phyloP scores from a whole-genome alignment of 2,797 vertebrate genomes.

The Lepus oiostolus region DNA sequence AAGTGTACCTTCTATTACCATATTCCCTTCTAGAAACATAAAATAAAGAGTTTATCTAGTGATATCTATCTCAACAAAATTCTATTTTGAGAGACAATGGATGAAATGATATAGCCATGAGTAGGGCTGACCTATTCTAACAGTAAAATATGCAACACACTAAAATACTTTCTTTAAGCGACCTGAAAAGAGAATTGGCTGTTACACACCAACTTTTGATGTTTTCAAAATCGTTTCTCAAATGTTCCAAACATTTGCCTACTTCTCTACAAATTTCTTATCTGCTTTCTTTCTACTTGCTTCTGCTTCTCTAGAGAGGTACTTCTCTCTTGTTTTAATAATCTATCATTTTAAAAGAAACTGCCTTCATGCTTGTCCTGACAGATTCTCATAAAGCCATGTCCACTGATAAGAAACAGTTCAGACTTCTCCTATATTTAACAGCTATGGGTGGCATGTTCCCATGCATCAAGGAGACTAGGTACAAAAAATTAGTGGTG shows the following conservation, averaged over 20 bases:
- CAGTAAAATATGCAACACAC: neutral
- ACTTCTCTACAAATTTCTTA: neutral
- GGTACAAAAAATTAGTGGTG: neutral
- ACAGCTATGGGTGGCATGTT: neutral
- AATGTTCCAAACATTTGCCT: neutral
- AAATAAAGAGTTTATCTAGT: slow-evolving; percentile 17
- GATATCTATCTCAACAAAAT: neutral
- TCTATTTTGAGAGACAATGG: neutral
- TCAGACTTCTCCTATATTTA: neutral
- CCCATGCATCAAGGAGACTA: neutral
- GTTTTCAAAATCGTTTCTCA: neutral
- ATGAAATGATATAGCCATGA: neutral
- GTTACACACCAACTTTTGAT: neutral
- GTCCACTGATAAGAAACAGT: neutral
- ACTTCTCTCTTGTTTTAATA: neutral
- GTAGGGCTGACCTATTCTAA: neutral
- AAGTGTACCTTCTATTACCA: neutral
- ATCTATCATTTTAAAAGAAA: neutral
- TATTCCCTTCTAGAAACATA: neutral
- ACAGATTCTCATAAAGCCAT: neutral
- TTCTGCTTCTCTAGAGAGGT: neutral
- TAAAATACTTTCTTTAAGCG: neutral
- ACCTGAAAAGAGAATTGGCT: neutral
- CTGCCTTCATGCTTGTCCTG: neutral
- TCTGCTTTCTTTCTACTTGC: neutral